A percentile compares a stretch with the other conserved stretches of the same genome.
These are phyloP conservation scores for Hetaerina americana DNA, from an alignment of 1,140 invertebrate species.

Conservation along the genomic window DNA sequence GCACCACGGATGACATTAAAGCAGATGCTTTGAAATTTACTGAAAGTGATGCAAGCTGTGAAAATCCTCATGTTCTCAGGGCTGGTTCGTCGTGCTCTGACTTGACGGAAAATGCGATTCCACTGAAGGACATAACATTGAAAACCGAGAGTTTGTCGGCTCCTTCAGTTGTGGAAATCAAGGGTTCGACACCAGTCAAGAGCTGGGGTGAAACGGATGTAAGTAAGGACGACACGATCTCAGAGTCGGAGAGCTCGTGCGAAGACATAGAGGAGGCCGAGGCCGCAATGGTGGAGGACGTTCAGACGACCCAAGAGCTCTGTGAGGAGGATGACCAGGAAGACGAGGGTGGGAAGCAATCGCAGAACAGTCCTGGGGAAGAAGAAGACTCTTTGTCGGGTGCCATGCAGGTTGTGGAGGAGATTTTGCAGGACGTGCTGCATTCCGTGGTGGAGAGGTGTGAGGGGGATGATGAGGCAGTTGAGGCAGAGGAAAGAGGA, in stretches of 20 bases:
- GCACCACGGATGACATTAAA: background rate
- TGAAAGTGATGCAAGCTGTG: background rate
- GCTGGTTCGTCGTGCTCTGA: background rate
- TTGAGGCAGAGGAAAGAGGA: slow-evolving; percentile 18
- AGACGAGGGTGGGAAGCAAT: slow-evolving; percentile 23
- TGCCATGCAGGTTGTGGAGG: slow-evolving; percentile 31
- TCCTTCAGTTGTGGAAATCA: background rate
- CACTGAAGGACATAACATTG: background rate
- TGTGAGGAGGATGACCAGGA: background rate
- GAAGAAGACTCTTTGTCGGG: slow-evolving; percentile 23
- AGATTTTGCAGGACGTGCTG: slow-evolving; percentile 41
- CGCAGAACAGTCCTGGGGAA: slow-evolving; percentile 26
- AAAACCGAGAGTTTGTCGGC: background rate
- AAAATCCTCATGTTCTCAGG: background rate
- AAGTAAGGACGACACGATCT: background rate
- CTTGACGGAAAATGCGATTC: background rate
- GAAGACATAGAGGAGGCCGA: background rate
- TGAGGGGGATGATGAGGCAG: slow-evolving; percentile 23
- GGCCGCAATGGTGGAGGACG: background rate
- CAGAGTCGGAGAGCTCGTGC: background rate
- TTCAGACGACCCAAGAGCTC: background rate
- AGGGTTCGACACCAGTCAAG: background rate
- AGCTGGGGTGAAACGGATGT: background rate
- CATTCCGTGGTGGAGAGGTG: slow-evolving; percentile 32
- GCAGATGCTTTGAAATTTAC: background rate